Evolutionary conservation across 1,140 invertebrate species (phyloP), one percentile per base, ranked within the genome.

Genomic region (Trypoxylus dichotomus): DNA sequence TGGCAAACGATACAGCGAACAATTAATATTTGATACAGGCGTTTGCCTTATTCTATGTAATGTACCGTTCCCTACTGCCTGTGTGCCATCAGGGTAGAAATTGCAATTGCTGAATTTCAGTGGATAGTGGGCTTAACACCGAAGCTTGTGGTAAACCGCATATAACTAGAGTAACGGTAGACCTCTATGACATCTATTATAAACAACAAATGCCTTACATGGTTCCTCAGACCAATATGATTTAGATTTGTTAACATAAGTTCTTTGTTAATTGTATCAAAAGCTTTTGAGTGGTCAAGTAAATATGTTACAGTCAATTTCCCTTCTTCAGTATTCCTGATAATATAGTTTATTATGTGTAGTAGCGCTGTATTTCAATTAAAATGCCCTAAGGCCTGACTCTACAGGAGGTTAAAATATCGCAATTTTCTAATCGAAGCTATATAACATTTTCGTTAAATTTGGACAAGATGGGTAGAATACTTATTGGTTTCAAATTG

Each of bases 401-500:
- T 74, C 37, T 5, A 25, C 24, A 2, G 1, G 7, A 8, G 73
- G 73, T 25, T n/a, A 74, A 41, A 47, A 74, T 74, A 37, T 74
- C n/a, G 15, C 8, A 74, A 74, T 19, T 43, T 27, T 24, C 3
- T 74, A 41, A 43, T 10, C 24, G 27, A 24, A 5, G 32, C 19
- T 74, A 32, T 5, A 74, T 47, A n/a, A 74, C 13, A 21, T 43
- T 74, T 13, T 74, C 73, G n/a, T 11, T 2, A 3, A 74, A 11
- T 27, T 74, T 74, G 2, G 32, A 41, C 13, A 74, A 74, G 37
- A 74, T 27, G 11, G 73, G 32, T 1, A 74, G 73, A 2, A 42
- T 74, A 47, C 73, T 74, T 74, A 74, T 41, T 10, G 73, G 73
- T 74, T 41, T 37, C 19, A 74, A 43, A 25, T 74, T 15, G 25